phyloP scores from a whole-genome alignment of 1,140 invertebrate species.

The Neelides sp. region DNA sequence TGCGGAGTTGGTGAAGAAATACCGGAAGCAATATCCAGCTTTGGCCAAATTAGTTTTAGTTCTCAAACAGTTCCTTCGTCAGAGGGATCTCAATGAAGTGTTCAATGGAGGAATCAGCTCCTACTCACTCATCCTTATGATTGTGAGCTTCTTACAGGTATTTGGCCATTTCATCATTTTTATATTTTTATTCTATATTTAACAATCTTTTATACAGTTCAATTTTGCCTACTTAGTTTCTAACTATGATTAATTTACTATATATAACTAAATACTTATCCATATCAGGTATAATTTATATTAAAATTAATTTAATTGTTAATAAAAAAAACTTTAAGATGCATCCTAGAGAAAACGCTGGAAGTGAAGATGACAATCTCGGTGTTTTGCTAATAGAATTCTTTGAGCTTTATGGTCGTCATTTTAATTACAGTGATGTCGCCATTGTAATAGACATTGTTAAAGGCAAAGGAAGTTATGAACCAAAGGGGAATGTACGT shows the following conservation, averaged over 20 bases:
- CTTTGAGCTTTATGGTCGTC: slow-evolving; percentile 89
- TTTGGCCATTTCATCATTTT: slow-evolving; percentile 14
- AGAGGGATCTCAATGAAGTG: slow-evolving; percentile 96
- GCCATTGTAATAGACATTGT: too few relatives aligned
- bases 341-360: slow-evolving; percentile 50
- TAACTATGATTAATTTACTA: not conserved
- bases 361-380: slow-evolving; percentile 57
- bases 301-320: too few relatives aligned
- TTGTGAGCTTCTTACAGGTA: slow-evolving; percentile 92
- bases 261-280: slow-evolving; percentile 2
- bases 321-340: slow-evolving; percentile 52
- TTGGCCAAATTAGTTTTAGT: slow-evolving; percentile 88
- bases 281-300: slow-evolving; percentile 13
- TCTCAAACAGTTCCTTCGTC: slow-evolving; percentile 91
- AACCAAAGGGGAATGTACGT: too few relatives aligned
- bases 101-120: slow-evolving; percentile 98
- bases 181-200: slow-evolving; percentile 6
- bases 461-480: too few relatives aligned
- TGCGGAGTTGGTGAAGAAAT: slow-evolving; percentile 83
- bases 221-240: not conserved
- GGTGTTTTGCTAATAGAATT: slow-evolving; percentile 93
- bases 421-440: slow-evolving; percentile 98
- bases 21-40: slow-evolving; percentile 64
- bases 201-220: slow-evolving; percentile 9
- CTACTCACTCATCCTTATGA: slow-evolving; percentile 96